Percentiles rank a stretch among this genome's conserved stretches.
phyloP scores from a whole-genome alignment of 2,113 vertebrate species.

The Oophaga pumilio region DNA sequence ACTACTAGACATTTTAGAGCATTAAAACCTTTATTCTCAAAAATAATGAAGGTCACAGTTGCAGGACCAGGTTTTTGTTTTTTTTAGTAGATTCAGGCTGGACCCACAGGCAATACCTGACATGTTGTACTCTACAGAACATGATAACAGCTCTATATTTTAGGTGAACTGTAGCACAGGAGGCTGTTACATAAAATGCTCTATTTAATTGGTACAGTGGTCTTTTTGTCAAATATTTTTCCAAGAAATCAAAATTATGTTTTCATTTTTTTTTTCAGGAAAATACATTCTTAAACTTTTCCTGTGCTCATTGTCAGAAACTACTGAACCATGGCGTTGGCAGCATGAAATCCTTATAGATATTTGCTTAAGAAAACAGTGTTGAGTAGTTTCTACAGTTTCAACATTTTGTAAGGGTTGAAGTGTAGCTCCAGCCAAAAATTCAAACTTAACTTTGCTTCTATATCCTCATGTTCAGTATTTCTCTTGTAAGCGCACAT shows the following conservation, averaged over 20 bases:
- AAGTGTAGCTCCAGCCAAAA: not conserved
- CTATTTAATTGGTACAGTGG: slow-evolving; percentile 15
- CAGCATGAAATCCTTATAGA: slow-evolving; percentile 10
- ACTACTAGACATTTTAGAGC: not conserved
- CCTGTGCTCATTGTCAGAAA: slow-evolving; percentile 38
- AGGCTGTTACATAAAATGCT: slow-evolving; percentile 4
- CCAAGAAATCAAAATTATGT: not conserved
- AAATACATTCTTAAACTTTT: slow-evolving; percentile 33
- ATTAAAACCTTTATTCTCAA: not conserved
- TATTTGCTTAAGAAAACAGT: slow-evolving; percentile 26
- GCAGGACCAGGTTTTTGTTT: not conserved
- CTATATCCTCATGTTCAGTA: not conserved
- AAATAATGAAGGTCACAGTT: not conserved
- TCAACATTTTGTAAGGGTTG: not conserved
- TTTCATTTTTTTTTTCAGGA: slow-evolving; percentile 10
- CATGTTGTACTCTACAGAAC: not conserved
- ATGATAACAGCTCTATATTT: slow-evolving; percentile 1
- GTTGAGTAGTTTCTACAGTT: slow-evolving; percentile 3
- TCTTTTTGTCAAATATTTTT: slow-evolving; percentile 40
- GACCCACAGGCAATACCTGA: not conserved
- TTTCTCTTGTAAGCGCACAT: not conserved
- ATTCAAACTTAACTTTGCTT: not conserved
- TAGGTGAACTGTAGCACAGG: slow-evolving; percentile 15
- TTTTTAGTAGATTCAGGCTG: not conserved
- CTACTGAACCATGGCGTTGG: slow-evolving; percentile 49